phyloP scores from a whole-genome alignment of 2,888 invertebrate species.

The Thera britannica region DNA sequence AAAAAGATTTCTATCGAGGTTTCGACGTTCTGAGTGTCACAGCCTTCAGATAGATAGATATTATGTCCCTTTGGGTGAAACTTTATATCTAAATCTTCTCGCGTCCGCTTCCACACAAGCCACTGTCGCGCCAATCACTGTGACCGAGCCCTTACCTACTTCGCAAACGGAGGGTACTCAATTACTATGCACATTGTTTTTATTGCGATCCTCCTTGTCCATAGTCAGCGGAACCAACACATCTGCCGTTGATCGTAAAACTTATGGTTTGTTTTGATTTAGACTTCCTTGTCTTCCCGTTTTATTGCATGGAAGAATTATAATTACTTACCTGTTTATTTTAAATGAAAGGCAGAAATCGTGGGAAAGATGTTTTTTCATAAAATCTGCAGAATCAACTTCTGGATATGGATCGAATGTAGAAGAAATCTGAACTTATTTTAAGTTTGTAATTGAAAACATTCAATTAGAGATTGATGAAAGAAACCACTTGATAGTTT shows the following conservation, averaged over 20 bases:
- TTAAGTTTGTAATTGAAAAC: constrained; percentile 14
- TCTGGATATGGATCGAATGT: background rate
- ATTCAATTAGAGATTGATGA: constrained; percentile 21
- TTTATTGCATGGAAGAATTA: background rate
- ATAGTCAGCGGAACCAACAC: constrained; percentile 48
- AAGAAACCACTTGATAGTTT: constrained; percentile 15
- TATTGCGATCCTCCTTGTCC: constrained; percentile 69
- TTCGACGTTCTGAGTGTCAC: background rate
- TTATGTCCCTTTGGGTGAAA: background rate
- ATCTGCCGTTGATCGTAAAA: constrained; percentile 39
- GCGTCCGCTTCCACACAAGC: constrained; percentile 1
- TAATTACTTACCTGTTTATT: background rate
- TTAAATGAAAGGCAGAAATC: too few relatives aligned
- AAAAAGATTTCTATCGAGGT: background rate
- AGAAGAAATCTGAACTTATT: constrained; percentile 12
- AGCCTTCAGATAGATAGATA: too few relatives aligned
- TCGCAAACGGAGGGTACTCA: constrained; percentile 66
- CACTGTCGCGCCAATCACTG: constrained; percentile 17
- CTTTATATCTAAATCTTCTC: background rate
- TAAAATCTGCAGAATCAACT: background rate
- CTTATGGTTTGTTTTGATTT: constrained; percentile 33
- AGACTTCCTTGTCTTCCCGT: constrained; percentile 12
- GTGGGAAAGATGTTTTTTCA: too few relatives aligned
- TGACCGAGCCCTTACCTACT: constrained; percentile 18
- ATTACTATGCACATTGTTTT: constrained; percentile 73